Evolutionary conservation across 2,888 invertebrate species (phyloP), one percentile per base, ranked within the genome.

Genomic region (Nycteola revayana): DNA sequence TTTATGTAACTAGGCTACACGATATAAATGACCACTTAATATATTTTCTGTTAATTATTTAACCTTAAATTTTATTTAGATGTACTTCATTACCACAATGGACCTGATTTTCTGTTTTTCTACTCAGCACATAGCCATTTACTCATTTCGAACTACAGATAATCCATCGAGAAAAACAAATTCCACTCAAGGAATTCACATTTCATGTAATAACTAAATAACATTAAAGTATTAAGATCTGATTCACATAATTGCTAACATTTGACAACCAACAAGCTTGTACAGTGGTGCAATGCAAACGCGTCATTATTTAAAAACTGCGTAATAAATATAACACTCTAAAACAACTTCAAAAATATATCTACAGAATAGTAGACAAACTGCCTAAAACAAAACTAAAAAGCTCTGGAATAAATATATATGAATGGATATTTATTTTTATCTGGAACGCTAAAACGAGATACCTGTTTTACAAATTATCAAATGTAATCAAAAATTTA

Each of bases 101-200:
- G 20, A 44, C 42, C n/a, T n/a, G n/a, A n/a, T n/a, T n/a, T n/a
- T 54, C 54, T 42, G 53, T 57, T 57, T 54, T 54, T 54, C 53
- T 49, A 53, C 49, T 28, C 20, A 26, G 30, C 32, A 31, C 36
- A 37, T 35, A 42, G 45, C 32, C 52, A 54, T 14, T 53, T 53
- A 57, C 54, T 50, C 55, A 38, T 49, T 42, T 36, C 6, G 44
- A 39, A 36, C 40, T 47, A 47, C 28, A 34, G 35, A 56, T 51
- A 56, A 48, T 52, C 25, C 23, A 42, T 42, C 33, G 26, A 46
- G 39, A 29, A 48, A 42, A 29, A 14, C 5, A 28, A 36, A 35
- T 26, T 20, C 37, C 30, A 7, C 22, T 36, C 29, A 32, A n/a
- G 53, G 33, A 38, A 48, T 36, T 52, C 17, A 14, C 32, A 40